Base-by-base conservation (phyloP, 2,797 vertebrate species). In the Myotis vivesi region DNA sequence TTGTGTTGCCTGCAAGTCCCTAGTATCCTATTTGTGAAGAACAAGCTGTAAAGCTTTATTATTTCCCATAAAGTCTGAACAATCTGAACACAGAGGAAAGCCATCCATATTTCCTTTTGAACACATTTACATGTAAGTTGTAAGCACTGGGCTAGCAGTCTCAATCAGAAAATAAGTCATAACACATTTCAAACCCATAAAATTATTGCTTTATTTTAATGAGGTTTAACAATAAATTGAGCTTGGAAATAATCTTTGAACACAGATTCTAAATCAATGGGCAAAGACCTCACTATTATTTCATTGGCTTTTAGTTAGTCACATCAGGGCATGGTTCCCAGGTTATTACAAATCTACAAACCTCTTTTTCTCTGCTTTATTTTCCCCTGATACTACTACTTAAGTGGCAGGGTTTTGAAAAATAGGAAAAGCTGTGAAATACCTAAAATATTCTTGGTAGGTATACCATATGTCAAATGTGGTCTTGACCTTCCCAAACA, bases 51-150 rank as follows among this genome's bases (percentile, higher is more conserved):
- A 97, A 97, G 82, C 92, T 98, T 98, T 97, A 97, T 82, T 95
- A 92, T 96, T 95, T 87, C 95, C 73, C 85, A 96, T 98, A 97
- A 98, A 98, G 95, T 81, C 91, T 94, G 94, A 97, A 87, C 4
- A 75, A 62, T 71, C 95, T 96, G 72, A 96, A 95, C 72, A 95
- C 12, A 77, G 41, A 96, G 90, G 80, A 96, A 97, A 71, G 36
- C 94, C 73, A 95, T 92, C 90, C 93, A 73, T 96, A 97, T 95
- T 97, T 95, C 69, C 91, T 82, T 97, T 80, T 94, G 92, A 96
- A 97, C n/a, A 91, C 44, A 94, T 97, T 97, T 95, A 96, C 53
- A 92, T 22, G 55, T 57, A 66, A 81, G 89, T 86, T 85, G 62
- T 71, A 92, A 73, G 11, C 51, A 91, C 69, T 82, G 94, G 69